Evolutionary conservation across 2,797 vertebrate genomes (phyloP), one percentile per base, ranked within the genome.

Genomic region (Takifugu ocellatus): DNA sequence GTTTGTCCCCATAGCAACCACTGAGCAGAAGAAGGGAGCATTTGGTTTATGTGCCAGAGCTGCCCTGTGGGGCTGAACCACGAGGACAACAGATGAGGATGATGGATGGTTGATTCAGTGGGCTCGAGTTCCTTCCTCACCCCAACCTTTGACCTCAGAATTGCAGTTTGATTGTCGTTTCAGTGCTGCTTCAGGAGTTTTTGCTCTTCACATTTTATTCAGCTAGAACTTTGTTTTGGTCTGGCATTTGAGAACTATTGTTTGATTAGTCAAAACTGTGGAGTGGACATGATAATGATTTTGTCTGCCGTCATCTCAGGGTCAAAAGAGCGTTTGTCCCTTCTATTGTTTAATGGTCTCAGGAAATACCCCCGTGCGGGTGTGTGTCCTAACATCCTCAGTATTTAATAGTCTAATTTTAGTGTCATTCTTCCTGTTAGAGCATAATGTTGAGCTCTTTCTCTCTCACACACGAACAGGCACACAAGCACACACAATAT

Each of bases 81-180:
- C 82, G 80, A 83, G 87, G 80, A 63, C 21, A 25, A 61, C 84
- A 65, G 78, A 70, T 85, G 87, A 88, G 2, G 15, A 16, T 16
- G 2, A 5, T 11, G 2, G 39, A 21, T 21, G 21, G 21, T 21
- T 21, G 21, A 21, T 21, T 21, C 21, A 21, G 1, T 21, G 21
- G 21, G 21, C 21, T 21, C 21, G 21, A 21, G 21, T 2, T 45
- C 58, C 70, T 63, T 80, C 70, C 79, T 73, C 15, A 56, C 47
- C 3, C 3, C 11, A 45, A 56, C 63, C 55, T 59, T 27, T 49
- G 56, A 63, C 61, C 68, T 64, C 7, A 65, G 55, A 74, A 58
- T 72, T 59, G 12, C 3, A 27, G 29, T 31, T 6, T 31, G 29
- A 21, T 21, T 31, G 29, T 31, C 8, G 6, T 31, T 10, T 10